phyloP scores from a whole-genome alignment of 2,888 invertebrate genomes.

The Cantharis nigra region DNA sequence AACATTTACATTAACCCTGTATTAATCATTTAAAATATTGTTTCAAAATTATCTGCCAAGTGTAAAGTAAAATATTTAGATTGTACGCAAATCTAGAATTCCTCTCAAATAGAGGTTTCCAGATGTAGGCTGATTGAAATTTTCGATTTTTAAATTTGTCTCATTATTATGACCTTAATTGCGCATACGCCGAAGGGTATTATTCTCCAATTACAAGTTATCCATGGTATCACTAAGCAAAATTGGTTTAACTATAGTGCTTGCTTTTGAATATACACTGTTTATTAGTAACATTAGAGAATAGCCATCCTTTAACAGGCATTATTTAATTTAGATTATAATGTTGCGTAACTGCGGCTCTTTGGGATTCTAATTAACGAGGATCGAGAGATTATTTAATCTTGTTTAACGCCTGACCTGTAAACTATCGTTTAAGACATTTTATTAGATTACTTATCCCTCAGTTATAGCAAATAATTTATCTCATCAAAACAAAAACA shows the following conservation, averaged over 20 bases:
- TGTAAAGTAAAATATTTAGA: background rate
- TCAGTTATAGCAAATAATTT: slow-evolving; percentile 14
- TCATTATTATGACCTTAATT: slow-evolving; percentile 17
- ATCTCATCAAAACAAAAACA: slow-evolving; percentile 17
- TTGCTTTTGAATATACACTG: slow-evolving; percentile 19
- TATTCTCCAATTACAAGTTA: slow-evolving; percentile 22
- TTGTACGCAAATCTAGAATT: background rate
- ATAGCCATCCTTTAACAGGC: slow-evolving; percentile 42
- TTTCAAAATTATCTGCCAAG: background rate
- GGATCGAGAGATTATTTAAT: slow-evolving; percentile 51
- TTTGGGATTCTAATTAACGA: slow-evolving; percentile 49
- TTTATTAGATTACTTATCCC: slow-evolving; percentile 37
- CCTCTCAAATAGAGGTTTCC: background rate
- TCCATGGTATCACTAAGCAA: slow-evolving; percentile 20
- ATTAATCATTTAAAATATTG: background rate
- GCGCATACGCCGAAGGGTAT: slow-evolving; percentile 22
- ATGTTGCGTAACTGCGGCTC: slow-evolving; percentile 42
- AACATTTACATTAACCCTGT: background rate
- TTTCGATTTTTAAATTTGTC: background rate
- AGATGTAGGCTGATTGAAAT: background rate
- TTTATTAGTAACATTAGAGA: slow-evolving; percentile 25
- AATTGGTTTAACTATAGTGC: slow-evolving; percentile 26
- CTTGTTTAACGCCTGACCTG: slow-evolving; percentile 52
- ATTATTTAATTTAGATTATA: slow-evolving; percentile 54
- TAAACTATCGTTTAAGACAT: slow-evolving; percentile 45